Evolutionary conservation across 2,888 invertebrate genomes (phyloP), one percentile per base, ranked within the genome.

Genomic region (Acholoe squamosa): DNA sequence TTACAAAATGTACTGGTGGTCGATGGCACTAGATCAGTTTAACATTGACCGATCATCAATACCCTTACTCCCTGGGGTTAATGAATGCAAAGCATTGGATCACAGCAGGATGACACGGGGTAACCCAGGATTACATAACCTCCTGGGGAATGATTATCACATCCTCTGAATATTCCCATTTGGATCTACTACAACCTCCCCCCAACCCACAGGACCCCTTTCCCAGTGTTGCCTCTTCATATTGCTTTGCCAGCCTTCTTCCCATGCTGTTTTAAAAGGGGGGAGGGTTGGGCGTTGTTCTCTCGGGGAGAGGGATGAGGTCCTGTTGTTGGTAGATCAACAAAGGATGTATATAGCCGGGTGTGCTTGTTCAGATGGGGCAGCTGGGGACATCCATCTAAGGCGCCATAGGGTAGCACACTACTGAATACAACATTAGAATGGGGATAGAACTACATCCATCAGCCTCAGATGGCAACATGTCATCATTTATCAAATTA

Each of bases 401-500:
- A 19, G 22, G 19, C 61, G 61, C 61, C 61, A 61, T 61, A 61
- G n/a, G 61, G 61, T n/a, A n/a, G 61, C 61, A 19, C 61, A 61
- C 22, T n/a, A n/a, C 61, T 61, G 61, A 61, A 61, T 61, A 61
- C 61, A n/a, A 61, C 61, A 61, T 61, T 61, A 61, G 61, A 61
- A 61, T 61, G 61, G 61, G 61, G 61, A n/a, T 0, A n/a, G 61
- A 61, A n/a, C 61, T 1, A 61, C 61, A 61, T 61, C 61, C 22
- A 61, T 61, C 61, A 61, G 22, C 19, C 61, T 61, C 61, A 19
- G 61, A 61, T 61, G 61, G 61, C 22, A 61, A n/a, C 61, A 61
- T 61, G 61, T 61, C 61, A 61, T n/a, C 22, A 61, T 61, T 61
- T 61, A 61, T 61, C 61, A 61, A 61, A 61, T 61, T n/a, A 61